Evolutionary conservation across 2,797 vertebrate genomes (phyloP).

Genomic region (Poeciliopsis infans): DNA sequence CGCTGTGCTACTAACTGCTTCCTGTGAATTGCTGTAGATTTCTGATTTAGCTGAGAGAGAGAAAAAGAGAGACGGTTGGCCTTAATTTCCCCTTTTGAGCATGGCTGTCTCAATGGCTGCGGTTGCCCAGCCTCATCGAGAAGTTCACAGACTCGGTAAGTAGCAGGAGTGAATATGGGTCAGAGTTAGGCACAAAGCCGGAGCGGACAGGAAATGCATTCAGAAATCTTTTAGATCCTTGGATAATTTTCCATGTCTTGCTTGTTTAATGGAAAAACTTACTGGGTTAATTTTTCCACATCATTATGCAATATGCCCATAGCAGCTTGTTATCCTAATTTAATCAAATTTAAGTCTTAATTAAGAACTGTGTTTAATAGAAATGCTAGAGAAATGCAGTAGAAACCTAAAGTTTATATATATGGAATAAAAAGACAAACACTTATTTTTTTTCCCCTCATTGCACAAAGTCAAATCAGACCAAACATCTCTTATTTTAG

Average conservation of each 20-base stretch:
- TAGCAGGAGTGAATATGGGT: conserved; percentile 60
- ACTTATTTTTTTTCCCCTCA: not conserved
- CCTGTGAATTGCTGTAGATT: conserved; percentile 90
- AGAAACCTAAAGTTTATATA: not conserved
- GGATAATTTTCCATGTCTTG: not conserved
- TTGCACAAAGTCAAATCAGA: not conserved
- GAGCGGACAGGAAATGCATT: not conserved
- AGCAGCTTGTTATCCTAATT: not conserved
- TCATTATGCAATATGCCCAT: not conserved
- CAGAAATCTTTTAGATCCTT: not conserved
- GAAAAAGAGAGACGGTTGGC: conserved; percentile 76
- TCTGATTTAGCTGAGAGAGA: conserved; percentile 88
- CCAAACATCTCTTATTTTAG: not conserved
- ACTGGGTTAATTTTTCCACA: not conserved
- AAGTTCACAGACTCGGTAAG: conserved; percentile 90
- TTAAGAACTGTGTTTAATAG: not conserved
- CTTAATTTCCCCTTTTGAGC: conserved; percentile 89
- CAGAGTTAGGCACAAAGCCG: conserved; percentile 7
- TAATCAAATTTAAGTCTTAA: not conserved
- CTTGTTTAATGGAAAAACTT: not conserved
- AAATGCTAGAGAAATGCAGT: not conserved
- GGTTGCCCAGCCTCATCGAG: conserved; percentile 71
- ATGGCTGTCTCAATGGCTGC: conserved; percentile 87
- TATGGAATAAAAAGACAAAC: not conserved
- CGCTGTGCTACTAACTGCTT: conserved; percentile 86